Conservation (phyloP, 2,113 vertebrate genomes). For the Passer montanus region DNA sequence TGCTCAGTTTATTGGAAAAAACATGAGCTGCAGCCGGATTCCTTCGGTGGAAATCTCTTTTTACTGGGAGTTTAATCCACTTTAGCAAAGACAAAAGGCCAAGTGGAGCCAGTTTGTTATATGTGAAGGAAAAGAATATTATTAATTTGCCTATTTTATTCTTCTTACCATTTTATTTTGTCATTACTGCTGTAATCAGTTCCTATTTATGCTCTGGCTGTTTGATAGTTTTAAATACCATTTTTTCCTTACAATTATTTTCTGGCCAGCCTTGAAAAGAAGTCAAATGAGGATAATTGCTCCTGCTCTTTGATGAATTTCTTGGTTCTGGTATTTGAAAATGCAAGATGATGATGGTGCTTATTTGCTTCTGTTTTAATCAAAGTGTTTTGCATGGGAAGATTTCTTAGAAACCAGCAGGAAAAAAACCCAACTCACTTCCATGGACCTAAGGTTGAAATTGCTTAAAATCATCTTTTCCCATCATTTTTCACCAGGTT, state of each 20-base stretch:
- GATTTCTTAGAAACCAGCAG: background rate
- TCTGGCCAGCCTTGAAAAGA: background rate
- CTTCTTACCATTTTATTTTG: background rate
- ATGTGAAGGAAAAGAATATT: background rate
- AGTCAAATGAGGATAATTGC: background rate
- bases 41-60: background rate
- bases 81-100: background rate
- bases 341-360: background rate
- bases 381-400: background rate
- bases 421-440: background rate
- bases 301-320: slow-evolving; percentile 11
- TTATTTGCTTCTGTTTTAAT: background rate
- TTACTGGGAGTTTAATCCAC: background rate
- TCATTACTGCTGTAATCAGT: slow-evolving; percentile 23
- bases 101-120: background rate
- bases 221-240: background rate
- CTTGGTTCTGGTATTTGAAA: background rate
- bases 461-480: background rate
- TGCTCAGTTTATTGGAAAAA: background rate
- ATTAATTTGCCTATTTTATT: background rate
- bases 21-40: background rate
- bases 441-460: background rate
- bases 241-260: background rate
- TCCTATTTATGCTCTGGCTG: background rate
- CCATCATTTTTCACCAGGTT: background rate